Conservation (phyloP, 2,113 vertebrate species). For the Elaphurus davidianus region DNA sequence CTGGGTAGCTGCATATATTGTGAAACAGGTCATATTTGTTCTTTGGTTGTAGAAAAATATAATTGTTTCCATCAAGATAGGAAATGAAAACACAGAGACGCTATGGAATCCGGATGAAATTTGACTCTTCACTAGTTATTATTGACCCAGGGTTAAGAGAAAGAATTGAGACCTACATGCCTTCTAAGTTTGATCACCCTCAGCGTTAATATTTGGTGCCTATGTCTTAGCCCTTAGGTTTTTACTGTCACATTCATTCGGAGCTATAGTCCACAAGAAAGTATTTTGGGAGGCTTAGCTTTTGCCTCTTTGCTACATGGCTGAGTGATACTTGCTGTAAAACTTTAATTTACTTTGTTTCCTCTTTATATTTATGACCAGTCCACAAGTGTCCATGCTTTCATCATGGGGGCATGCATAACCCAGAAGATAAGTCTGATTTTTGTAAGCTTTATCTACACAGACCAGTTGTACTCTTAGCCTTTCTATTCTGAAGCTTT, state of each 20-base stretch:
- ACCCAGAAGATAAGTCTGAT: background rate
- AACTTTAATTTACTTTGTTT: background rate
- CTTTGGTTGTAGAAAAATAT: background rate
- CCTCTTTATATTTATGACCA: background rate
- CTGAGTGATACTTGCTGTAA: background rate
- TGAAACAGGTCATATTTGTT: slow-evolving; percentile 1
- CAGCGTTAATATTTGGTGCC: background rate
- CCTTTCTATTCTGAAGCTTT: background rate
- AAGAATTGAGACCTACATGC: background rate
- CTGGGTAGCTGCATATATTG: background rate
- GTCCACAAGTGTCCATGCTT: background rate
- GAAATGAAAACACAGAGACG: background rate
- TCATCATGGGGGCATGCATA: background rate
- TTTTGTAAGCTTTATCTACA: background rate
- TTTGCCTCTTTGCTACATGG: background rate
- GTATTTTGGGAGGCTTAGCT: background rate
- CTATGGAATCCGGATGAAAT: background rate
- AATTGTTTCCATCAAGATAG: background rate
- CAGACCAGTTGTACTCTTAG: background rate
- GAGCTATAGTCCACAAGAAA: background rate
- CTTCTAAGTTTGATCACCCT: background rate
- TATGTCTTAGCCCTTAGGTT: background rate
- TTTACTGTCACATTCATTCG: background rate
- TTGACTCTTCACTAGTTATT: background rate
- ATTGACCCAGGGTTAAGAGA: background rate